Conservation (phyloP, 1,140 invertebrate genomes). For the Aethina tumida region DNA sequence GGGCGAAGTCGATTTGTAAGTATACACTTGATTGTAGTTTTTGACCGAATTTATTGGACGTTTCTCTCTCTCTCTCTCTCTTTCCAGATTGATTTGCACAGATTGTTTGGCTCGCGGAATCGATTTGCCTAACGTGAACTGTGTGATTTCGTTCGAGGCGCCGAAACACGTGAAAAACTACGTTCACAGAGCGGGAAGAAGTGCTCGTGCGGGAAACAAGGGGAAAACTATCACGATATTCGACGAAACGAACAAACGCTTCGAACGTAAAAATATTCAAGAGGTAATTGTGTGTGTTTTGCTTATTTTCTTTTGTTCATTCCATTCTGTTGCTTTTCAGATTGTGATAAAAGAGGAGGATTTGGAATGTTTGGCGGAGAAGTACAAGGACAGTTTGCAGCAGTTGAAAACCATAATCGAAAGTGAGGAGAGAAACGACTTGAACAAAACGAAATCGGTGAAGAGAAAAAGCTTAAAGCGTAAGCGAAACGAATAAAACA, state of each 20-base stretch:
- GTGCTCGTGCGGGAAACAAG: conserved; percentile 74
- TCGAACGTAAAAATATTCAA: conserved; percentile 26
- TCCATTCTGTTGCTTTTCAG: conserved; percentile 32
- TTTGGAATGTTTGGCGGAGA: conserved; percentile 34
- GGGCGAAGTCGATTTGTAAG: conserved; percentile 72
- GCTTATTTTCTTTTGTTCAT: conserved; percentile 6
- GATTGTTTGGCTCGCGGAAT: conserved; percentile 91
- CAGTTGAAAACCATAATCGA: conserved; percentile 35
- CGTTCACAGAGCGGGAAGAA: conserved; percentile 87
- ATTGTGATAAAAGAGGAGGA: conserved; percentile 37
- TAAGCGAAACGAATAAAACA: too few relatives aligned
- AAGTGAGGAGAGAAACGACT: conserved; percentile 24
- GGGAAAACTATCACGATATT: conserved; percentile 79
- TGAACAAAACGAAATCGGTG: conserved; percentile 23
- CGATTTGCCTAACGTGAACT: conserved; percentile 78
- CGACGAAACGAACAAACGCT: conserved; percentile 39
- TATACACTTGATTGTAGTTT: conserved; percentile 25
- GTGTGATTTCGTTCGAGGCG: conserved; percentile 87
- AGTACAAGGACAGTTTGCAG: conserved; percentile 39
- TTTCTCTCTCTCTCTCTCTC: too few relatives aligned
- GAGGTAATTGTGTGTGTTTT: conserved; percentile 17
- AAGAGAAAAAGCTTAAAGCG: conserved; percentile 13
- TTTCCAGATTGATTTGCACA: conserved; percentile 72
- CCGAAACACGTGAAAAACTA: conserved; percentile 83
- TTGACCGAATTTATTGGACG: too few relatives aligned